These are phyloP conservation scores for Tylochromis polylepis DNA, from an alignment of 2,113 vertebrate genomes.

Conservation along the genomic window DNA sequence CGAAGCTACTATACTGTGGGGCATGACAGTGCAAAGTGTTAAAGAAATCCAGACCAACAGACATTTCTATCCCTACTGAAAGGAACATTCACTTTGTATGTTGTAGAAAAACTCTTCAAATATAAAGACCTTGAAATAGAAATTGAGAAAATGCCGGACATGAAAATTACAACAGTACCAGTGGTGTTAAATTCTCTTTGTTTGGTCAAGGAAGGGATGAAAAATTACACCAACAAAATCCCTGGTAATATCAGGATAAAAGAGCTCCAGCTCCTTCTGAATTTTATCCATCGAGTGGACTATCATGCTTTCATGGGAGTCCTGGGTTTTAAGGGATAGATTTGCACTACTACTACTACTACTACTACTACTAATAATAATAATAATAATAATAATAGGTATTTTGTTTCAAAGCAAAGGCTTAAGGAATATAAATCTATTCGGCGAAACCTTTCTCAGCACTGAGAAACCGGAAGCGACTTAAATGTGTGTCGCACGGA, in stretches of 20 bases:
- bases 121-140: neutral
- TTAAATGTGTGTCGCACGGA: neutral
- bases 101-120: neutral
- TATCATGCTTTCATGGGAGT: neutral
- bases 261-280: neutral
- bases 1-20: neutral
- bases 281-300: neutral
- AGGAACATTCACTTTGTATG: neutral
- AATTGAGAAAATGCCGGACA: neutral
- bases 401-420: neutral
- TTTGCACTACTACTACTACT: neutral
- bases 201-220: neutral
- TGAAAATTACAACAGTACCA: neutral
- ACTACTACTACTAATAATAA: neutral
- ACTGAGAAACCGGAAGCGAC: constrained; percentile 11
- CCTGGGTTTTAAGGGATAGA: neutral
- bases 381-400: fast-evolving
- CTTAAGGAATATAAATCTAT: neutral
- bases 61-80: neutral
- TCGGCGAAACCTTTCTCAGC: constrained; percentile 26
- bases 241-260: neutral
- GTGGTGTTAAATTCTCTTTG: neutral
- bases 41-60: neutral
- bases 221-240: neutral
- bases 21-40: neutral